Base-by-base conservation (phyloP, 2,113 vertebrate genomes). In the Noctilio leporinus region DNA sequence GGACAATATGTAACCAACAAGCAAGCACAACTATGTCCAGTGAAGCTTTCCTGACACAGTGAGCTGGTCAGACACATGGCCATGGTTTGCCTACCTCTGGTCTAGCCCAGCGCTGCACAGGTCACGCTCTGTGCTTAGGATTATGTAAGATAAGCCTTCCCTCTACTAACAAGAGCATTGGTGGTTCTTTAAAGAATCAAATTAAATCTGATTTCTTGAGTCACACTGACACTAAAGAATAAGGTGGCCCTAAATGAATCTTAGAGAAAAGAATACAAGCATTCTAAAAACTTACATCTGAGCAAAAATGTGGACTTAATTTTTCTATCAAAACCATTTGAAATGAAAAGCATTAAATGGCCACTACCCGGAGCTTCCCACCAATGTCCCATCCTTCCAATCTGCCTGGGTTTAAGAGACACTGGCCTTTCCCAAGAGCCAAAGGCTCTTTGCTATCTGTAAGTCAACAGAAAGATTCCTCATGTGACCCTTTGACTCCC, bases 391-490 rank as follows among this genome's bases (percentile, higher is more conserved):
- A 16, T 77, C 49, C 26, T 62, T 85, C 33, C 35, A 43, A 8
- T 64, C 35, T 5, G 40, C n/a, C 55, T 11, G 33, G 17, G 24
- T n/a, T 67, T 26, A 70, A 72, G 22, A 92, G 38, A 75, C 35
- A 87, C 10, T n/a, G 57, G 65, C 65, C 49, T 92, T 62, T 92
- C 33, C 94, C 30, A 72, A 89, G 53, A 92, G 88, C 70, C 72
- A 40, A 91, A 35, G 73, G 57, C 35, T 83, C 28, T 82, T 78
- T 49, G 87, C 67, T 40, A 11, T 85, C 84, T 85, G 49, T 75
- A 84, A 90, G 89, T 97, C 93, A 64, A 95, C 78, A 96, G 43
- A 91, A 76, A 78, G 92, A 95, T 90, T 96, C 90, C 84, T 88
- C 72, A 0, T 15, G 57, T 85, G 92, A 96, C 96, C 89, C 62